Conservation (phyloP, 2,888 invertebrate genomes). For the Drosophila stalkeri region DNA sequence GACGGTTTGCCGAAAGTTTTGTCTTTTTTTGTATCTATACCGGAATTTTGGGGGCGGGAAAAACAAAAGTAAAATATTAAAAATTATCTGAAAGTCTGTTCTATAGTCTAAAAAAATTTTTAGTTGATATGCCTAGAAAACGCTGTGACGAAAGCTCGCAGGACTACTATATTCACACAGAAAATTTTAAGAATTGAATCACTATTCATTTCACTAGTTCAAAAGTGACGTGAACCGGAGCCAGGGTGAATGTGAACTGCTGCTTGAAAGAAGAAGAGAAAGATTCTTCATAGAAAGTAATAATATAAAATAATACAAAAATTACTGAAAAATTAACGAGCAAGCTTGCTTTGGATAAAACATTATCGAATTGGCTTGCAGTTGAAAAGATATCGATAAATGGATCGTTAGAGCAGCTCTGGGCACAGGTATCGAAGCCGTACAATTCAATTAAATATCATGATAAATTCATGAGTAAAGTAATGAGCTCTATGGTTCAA, state of each 20-base stretch:
- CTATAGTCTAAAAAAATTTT: constrained; percentile 7
- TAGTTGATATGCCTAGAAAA: not conserved
- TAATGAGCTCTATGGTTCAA: too few species aligned
- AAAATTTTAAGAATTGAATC: not conserved
- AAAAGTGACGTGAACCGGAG: not conserved
- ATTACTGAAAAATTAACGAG: not conserved
- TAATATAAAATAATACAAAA: too few species aligned
- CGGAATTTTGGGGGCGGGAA: constrained; percentile 22
- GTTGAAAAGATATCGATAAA: too few species aligned
- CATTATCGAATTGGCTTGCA: too few species aligned
- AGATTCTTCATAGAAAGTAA: not conserved
- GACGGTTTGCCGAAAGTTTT: not conserved
- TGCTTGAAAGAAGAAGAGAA: too few species aligned
- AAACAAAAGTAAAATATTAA: constrained; percentile 19
- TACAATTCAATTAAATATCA: too few species aligned
- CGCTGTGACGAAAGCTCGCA: constrained; percentile 1
- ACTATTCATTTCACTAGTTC: not conserved
- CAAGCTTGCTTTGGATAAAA: too few species aligned
- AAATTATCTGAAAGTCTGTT: constrained; percentile 20
- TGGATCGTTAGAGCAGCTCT: too few species aligned
- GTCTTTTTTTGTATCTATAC: constrained; percentile 5
- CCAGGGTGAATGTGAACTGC: not conserved
- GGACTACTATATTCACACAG: constrained; percentile 2
- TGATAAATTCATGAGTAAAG: too few species aligned
- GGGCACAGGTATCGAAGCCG: too few species aligned